Percentiles rank a stretch among this genome's conserved stretches.
phyloP scores from a whole-genome alignment of 2,888 invertebrate genomes.

The Dolichopus griseipennis region DNA sequence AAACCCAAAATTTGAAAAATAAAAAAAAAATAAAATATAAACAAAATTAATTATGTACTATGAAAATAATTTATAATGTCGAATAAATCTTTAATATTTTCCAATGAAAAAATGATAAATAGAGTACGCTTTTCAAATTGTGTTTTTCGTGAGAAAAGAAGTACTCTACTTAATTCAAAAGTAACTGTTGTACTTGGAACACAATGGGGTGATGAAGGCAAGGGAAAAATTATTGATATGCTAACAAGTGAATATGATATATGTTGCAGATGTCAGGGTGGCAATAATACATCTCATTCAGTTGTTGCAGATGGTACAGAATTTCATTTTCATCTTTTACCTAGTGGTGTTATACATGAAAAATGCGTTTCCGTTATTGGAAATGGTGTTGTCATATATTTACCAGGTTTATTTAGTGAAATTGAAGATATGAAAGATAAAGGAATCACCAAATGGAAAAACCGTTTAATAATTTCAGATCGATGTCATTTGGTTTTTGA shows the following conservation, averaged over 20 bases:
- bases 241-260: slow-evolving; percentile 73
- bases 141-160: slow-evolving; percentile 32
- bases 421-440: slow-evolving; percentile 76
- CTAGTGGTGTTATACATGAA: slow-evolving; percentile 83
- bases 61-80: no score
- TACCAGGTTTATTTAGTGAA: slow-evolving; percentile 88
- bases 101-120: no score
- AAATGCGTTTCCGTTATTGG: slow-evolving; percentile 81
- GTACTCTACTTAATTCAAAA: slow-evolving; percentile 46
- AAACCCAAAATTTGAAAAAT: no score
- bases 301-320: slow-evolving; percentile 81
- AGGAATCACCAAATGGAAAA: slow-evolving; percentile 68
- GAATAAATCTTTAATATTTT: no score
- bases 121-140: no score
- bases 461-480: slow-evolving; percentile 78
- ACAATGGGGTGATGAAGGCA: slow-evolving; percentile 98
- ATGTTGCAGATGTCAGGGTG: slow-evolving; percentile 94
- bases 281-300: slow-evolving; percentile 96
- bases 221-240: slow-evolving; percentile 94
- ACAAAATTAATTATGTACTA: no score
- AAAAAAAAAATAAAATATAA: no score
- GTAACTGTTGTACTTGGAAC: slow-evolving; percentile 89
- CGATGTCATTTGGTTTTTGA: slow-evolving; percentile 84
- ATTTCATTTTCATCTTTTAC: slow-evolving; percentile 91
- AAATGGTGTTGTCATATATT: slow-evolving; percentile 90